phyloP scores from a whole-genome alignment of 2,888 invertebrate species.

The Julus scandinavius region DNA sequence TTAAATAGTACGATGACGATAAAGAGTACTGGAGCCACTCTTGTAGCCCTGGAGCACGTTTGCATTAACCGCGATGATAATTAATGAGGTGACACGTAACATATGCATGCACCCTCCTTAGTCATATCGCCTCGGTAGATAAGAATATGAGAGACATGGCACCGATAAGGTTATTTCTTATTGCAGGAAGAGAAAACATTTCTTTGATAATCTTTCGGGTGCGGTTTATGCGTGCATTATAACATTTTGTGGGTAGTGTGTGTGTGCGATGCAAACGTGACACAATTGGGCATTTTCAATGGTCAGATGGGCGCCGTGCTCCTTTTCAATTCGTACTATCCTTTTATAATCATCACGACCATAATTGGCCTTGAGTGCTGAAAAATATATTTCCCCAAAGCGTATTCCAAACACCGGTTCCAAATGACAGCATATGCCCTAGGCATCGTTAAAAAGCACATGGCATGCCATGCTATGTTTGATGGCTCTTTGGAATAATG shows the following conservation, averaged over 20 bases:
- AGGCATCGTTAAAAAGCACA: too few species aligned
- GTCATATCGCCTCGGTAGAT: not conserved
- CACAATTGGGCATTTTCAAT: not conserved
- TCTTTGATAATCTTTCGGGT: slow-evolving; percentile 24
- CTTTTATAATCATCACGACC: too few species aligned
- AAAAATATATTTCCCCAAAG: too few species aligned
- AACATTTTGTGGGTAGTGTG: not conserved
- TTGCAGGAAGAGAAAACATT: not conserved
- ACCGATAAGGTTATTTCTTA: not conserved
- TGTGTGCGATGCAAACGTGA: not conserved
- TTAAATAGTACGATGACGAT: not conserved
- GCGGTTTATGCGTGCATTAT: not conserved
- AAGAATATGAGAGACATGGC: not conserved
- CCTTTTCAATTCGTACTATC: too few species aligned
- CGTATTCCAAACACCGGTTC: too few species aligned
- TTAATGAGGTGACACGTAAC: slow-evolving; percentile 26
- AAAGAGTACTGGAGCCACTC: not conserved
- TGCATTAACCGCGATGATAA: not conserved
- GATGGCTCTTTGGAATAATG: too few species aligned
- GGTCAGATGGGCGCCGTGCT: too few species aligned
- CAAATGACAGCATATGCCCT: too few species aligned
- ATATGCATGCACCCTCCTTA: not conserved
- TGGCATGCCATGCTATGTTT: too few species aligned
- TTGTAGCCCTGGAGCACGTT: not conserved
- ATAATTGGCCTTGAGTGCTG: too few species aligned